Percentiles rank a stretch among this genome's conserved stretches.
These are phyloP conservation scores for Drosophila neutralis DNA, from an alignment of 2,888 invertebrate species.

Conservation along the genomic window DNA sequence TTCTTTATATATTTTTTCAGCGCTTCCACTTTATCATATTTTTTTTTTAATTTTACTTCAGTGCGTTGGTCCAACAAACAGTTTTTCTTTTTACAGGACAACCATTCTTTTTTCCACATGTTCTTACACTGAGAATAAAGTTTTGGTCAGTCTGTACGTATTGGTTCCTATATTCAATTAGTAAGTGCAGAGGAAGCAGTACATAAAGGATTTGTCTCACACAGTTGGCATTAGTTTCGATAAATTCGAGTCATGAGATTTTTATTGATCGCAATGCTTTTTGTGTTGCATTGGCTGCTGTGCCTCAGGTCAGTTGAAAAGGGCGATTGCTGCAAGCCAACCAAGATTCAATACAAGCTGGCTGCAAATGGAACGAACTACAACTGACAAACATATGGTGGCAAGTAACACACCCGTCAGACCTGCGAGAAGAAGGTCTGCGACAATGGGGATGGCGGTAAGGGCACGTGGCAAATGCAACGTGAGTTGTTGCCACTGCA, in stretches of 20 bases:
- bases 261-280: neutral
- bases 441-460: constrained; percentile 31
- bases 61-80: neutral
- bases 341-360: constrained; percentile 44
- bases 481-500: constrained; percentile 44
- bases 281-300: constrained; percentile 23
- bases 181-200: neutral
- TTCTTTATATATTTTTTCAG: neutral
- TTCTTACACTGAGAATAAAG: neutral
- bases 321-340: constrained; percentile 53
- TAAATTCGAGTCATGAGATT: constrained; percentile 9
- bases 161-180: neutral
- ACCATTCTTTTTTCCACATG: neutral
- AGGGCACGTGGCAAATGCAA: constrained; percentile 50
- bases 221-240: neutral
- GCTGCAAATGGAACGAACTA: neutral
- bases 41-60: neutral
- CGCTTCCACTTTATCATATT: neutral
- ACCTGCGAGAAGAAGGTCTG: constrained; percentile 48
- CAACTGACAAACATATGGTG: constrained; percentile 47
- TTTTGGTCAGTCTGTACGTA: neutral
- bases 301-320: constrained; percentile 6
- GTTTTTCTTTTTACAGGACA: neutral
- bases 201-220: neutral
- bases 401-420: constrained; percentile 30